These are phyloP conservation scores for Agelas oroides DNA, from an alignment of 37 sponge, comb jelly and placozoan genomes.

Conservation along the genomic window DNA sequence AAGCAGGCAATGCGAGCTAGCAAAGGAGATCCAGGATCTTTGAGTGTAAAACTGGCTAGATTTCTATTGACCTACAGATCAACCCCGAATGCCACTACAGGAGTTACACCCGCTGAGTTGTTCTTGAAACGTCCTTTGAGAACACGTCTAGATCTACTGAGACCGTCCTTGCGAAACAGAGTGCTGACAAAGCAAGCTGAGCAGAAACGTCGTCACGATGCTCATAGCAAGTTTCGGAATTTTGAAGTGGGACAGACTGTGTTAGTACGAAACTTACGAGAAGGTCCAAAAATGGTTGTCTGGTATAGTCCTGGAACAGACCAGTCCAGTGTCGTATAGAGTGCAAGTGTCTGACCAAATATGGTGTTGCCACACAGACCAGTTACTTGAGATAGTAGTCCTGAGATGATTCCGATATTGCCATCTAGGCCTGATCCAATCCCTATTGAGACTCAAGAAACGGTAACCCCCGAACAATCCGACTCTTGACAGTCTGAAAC, in stretches of 20 bases:
- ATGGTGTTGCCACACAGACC: constrained; percentile 25
- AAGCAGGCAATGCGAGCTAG: no score
- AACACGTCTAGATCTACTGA: not conserved
- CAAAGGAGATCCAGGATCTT: no score
- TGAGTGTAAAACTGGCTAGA: not conserved
- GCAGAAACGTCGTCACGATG: constrained; percentile 17
- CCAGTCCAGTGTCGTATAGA: constrained; percentile 12
- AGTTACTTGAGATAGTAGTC: not conserved
- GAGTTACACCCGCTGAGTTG: constrained; percentile 19
- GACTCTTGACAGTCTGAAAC: no score
- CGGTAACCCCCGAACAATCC: no score
- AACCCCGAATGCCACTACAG: constrained; percentile 9
- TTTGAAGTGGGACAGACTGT: constrained; percentile 21
- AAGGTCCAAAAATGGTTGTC: constrained; percentile 3
- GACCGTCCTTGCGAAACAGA: not conserved
- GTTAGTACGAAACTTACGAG: not conserved
- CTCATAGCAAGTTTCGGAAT: not conserved
- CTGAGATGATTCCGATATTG: no score
- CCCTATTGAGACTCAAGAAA: no score
- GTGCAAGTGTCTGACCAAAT: not conserved
- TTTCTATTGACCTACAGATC: not conserved
- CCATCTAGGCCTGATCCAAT: no score
- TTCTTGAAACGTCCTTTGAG: constrained; percentile 13
- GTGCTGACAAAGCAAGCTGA: constrained; percentile 5
- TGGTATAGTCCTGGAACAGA: not conserved